A percentile compares a stretch with the other conserved stretches of the same genome.
These are phyloP conservation scores for Lysiphlebus fabarum DNA, from an alignment of 1,140 invertebrate genomes.

Conservation along the genomic window DNA sequence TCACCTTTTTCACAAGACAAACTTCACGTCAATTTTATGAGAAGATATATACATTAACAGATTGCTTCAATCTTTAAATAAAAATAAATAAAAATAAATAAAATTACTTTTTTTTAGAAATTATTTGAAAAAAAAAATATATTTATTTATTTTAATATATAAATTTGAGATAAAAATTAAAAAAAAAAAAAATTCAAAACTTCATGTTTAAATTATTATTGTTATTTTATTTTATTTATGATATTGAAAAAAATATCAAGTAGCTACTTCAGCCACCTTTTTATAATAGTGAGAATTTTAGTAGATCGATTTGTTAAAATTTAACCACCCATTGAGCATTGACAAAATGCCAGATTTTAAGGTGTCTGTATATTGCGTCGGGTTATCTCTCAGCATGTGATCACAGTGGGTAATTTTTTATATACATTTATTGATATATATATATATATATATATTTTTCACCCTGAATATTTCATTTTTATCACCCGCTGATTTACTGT, in stretches of 20 bases:
- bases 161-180: too few relatives aligned
- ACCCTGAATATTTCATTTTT: neutral
- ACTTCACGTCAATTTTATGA: neutral
- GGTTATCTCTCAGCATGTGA: conserved; percentile 42
- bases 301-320: conserved; percentile 44
- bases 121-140: too few relatives aligned
- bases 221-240: conserved; percentile 22
- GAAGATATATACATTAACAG: neutral
- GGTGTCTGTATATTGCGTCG: conserved; percentile 28
- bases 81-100: too few relatives aligned
- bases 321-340: conserved; percentile 34
- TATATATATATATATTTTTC: too few relatives aligned
- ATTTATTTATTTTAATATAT: too few relatives aligned
- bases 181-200: too few relatives aligned
- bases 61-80: too few relatives aligned
- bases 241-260: conserved; percentile 32
- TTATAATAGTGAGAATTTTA: too few relatives aligned
- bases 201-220: too few relatives aligned
- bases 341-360: conserved; percentile 31
- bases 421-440: neutral
- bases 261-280: too few relatives aligned
- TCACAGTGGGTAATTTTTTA: conserved; percentile 30
- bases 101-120: too few relatives aligned
- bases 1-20: conserved; percentile 15
- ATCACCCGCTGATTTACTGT: conserved; percentile 14